Evolutionary conservation across 2,797 vertebrate genomes (phyloP), one percentile per base, ranked within the genome.

Genomic region (Cygnus olor): DNA sequence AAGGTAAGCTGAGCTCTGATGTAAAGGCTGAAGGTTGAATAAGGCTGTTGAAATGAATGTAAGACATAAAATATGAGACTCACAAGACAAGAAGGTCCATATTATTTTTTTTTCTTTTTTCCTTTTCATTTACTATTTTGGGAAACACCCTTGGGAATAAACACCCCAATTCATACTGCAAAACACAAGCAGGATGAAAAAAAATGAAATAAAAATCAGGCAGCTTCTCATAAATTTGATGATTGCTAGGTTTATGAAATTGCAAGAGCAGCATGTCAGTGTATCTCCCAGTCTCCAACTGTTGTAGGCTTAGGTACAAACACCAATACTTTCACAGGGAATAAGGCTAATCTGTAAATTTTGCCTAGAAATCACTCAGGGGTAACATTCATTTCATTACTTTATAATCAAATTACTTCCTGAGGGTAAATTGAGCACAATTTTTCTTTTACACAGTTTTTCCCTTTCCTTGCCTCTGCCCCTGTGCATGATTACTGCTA

Each of bases 361-460:
- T 78, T 88, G 21, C 42, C 4, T 42, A 54, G 30, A 88, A 79
- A 76, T 82, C 45, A 74, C 36, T 87, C 54, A 84, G 21, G 24
- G 14, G 71, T 89, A 89, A 71, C 20, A 32, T 38, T 79, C 0
- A 65, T 90, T 91, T 89, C 34, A 89, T 89, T 95, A 53, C 17
- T 85, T 74, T 60, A 79, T 56, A 83, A 89, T 78, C 49, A 85
- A 30, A 74, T 78, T 76, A 30, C 34, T 82, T 90, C 42, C 61
- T 70, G 32, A 86, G 49, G 61, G 14, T 44, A 93, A 95, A 85
- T 66, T 34, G 32, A 86, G 16, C 44, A 53, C 36, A 38, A 8
- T 45, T 86, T 84, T 92, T 69, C 58, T 91, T 81, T 90, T 77
- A 60, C n/a, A n/a, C n/a, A n/a, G n/a, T n/a, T n/a, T n/a, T 36